Percentiles rank a stretch among this genome's conserved stretches.
These are phyloP conservation scores for Drosophila dives DNA, from an alignment of 2,888 invertebrate species.

Conservation along the genomic window DNA sequence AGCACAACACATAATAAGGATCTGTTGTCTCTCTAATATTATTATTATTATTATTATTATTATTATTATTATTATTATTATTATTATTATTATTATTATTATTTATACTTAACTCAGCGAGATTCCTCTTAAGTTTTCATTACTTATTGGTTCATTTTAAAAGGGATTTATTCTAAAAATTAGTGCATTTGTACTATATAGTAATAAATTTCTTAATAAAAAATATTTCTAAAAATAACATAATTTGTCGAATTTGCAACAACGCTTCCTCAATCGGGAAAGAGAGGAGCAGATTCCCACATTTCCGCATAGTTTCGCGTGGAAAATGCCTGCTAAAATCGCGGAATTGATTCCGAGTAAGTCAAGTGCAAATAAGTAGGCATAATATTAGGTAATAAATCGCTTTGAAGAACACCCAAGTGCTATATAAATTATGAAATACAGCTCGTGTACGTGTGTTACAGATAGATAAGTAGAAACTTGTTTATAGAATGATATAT, in stretches of 20 bases:
- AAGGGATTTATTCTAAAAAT: too few species aligned
- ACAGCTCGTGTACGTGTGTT: neutral
- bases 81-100: neutral
- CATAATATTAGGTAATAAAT: neutral
- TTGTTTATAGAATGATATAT: constrained; percentile 29
- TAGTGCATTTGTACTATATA: too few species aligned
- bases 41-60: neutral
- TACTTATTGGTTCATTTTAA: too few species aligned
- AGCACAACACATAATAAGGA: neutral
- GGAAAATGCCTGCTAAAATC: neutral
- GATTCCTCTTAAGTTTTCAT: too few species aligned
- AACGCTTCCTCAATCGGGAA: too few species aligned
- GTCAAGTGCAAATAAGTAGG: neutral
- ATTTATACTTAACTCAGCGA: neutral
- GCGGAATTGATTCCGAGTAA: neutral
- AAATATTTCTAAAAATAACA: too few species aligned
- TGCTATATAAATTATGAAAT: neutral
- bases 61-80: neutral
- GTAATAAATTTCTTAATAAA: too few species aligned
- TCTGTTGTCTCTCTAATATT: neutral
- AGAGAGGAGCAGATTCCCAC: neutral
- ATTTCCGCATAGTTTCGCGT: neutral
- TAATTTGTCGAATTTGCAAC: too few species aligned
- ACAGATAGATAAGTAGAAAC: constrained; percentile 4
- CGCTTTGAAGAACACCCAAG: neutral